Base-by-base conservation (phyloP, 2,888 invertebrate genomes). In the Cryptus armator region DNA sequence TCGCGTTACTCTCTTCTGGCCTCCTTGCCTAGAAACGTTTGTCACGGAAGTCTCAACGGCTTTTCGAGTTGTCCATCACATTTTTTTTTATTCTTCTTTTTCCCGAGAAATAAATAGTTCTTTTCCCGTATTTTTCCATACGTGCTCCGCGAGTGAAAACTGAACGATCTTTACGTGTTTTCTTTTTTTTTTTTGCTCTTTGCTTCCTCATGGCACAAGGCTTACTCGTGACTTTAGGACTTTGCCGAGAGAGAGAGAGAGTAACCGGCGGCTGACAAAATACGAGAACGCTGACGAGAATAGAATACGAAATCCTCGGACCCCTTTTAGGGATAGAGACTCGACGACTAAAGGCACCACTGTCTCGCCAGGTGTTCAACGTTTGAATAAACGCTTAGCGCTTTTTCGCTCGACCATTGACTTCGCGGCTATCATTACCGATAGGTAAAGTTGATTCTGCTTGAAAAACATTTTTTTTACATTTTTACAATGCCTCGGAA, bases 221-320 rank as follows among this genome's bases (percentile, higher is more conserved):
- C 24, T 70, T 51, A 67, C 66, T 75, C 80, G 86, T 87, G 84
- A 87, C 82, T 84, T 84, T 81, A 71, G 83, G 84, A 85, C 85
- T 85, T 82, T 66, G 67, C 48, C 56, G 71, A 62, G 7, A 14
- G 56, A 37, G 12, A 70, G 10, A 78, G 79, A 82, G 84, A 81
- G 82, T 85, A 56, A 68, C 37, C 46, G 64, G 79, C 87, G 87
- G 86, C 87, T 87, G 87, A 87, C 86, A 87, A 87, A 87, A 87
- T 86, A 87, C 78, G 59, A 37, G 56, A 83, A 72, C 82, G 77
- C 75, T 62, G 79, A 68, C 84, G 84, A 86, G 87, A 86, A 87
- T 87, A 86, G 86, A 86, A 86, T 87, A 83, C 81, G 84, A 79
- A 82, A 84, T 84, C 64, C 68, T 72, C 79, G 75, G 87, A 87